A percentile compares a stretch with the other conserved stretches of the same genome.
Evolutionary conservation across 2,797 vertebrate species (phyloP).

Genomic region (Danio aesculapii): DNA sequence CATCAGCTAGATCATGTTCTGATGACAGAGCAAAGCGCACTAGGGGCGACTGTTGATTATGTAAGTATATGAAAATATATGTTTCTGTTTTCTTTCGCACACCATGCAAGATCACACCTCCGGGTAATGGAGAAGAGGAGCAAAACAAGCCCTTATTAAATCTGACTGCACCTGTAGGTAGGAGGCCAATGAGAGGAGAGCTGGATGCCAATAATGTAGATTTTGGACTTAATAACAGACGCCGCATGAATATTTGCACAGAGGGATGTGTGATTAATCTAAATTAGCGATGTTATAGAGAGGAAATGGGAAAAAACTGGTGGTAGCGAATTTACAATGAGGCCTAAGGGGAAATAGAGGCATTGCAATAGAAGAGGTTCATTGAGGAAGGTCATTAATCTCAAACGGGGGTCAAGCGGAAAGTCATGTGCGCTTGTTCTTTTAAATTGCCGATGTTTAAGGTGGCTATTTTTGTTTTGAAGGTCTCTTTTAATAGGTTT

Average conservation of each 20-base stretch:
- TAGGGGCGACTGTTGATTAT: constrained; percentile 17
- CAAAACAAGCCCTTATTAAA: constrained; percentile 49
- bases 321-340: constrained; percentile 55
- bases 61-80: constrained; percentile 26
- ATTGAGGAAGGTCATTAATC: constrained; percentile 45
- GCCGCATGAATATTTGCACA: constrained; percentile 63
- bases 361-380: constrained; percentile 44
- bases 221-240: constrained; percentile 67
- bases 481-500: too few species aligned
- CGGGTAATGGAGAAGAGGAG: background rate
- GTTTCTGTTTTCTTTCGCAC: constrained; percentile 17
- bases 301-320: constrained; percentile 61
- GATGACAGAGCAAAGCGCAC: constrained; percentile 21
- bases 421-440: constrained; percentile 20
- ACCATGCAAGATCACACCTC: constrained; percentile 9
- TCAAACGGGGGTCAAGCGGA: constrained; percentile 42
- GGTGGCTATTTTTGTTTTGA: too few species aligned
- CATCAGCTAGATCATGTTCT: constrained; percentile 16
- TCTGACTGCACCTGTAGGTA: constrained; percentile 53
- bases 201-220: constrained; percentile 61
- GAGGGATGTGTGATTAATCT: constrained; percentile 65
- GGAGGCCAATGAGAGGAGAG: constrained; percentile 64
- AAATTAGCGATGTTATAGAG: constrained; percentile 71
- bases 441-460: background rate
- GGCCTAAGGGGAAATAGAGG: constrained; percentile 47